Evolutionary conservation across 2,888 invertebrate species (phyloP).

Genomic region (Macroteleia sp.): DNA sequence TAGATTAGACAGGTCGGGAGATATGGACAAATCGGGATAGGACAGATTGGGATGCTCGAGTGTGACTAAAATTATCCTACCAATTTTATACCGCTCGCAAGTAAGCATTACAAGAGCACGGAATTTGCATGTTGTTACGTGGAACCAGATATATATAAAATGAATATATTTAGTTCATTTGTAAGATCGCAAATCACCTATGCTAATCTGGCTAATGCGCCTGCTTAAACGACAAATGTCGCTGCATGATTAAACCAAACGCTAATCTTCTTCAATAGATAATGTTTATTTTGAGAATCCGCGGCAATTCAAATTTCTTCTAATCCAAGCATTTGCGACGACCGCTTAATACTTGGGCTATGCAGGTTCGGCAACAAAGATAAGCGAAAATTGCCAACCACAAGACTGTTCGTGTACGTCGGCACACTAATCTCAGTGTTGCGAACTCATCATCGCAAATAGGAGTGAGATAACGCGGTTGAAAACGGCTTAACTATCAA

Average conservation of each 20-base stretch:
- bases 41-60: conserved; percentile 35
- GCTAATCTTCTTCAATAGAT: conserved; percentile 30
- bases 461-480: conserved; percentile 51
- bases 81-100: conserved; percentile 27
- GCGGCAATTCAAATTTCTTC: conserved; percentile 26
- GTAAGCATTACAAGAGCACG: conserved; percentile 36
- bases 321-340: conserved; percentile 4
- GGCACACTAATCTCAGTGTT: conserved; percentile 35
- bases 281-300: background rate
- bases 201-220: conserved; percentile 25
- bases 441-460: conserved; percentile 45
- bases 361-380: conserved; percentile 26
- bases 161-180: conserved; percentile 44
- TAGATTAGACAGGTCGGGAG: conserved; percentile 46
- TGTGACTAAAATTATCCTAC: conserved; percentile 39
- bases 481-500: conserved; percentile 64
- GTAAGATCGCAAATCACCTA: conserved; percentile 46
- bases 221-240: background rate
- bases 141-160: conserved; percentile 36
- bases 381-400: conserved; percentile 28
- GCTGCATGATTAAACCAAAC: conserved; percentile 31
- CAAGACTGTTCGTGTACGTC: conserved; percentile 17
- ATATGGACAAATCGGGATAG: conserved; percentile 46
- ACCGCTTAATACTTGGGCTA: conserved; percentile 14
- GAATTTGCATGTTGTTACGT: conserved; percentile 32